phyloP scores from a whole-genome alignment of 2,888 invertebrate species.

The Augochlorella aurata region DNA sequence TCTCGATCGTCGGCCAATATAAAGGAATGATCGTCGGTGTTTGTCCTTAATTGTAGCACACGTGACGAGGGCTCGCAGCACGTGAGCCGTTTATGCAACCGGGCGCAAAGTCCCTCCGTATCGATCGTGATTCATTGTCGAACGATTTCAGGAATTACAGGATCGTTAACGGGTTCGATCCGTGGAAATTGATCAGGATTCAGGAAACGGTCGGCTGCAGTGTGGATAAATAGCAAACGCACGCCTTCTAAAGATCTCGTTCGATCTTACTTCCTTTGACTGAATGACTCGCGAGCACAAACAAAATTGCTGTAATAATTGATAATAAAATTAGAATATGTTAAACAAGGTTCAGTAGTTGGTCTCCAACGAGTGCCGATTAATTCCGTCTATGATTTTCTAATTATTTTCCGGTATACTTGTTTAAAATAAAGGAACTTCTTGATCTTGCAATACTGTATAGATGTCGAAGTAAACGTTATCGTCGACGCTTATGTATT shows the following conservation, averaged over 20 bases:
- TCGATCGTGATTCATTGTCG: slow-evolving; percentile 30
- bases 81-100: slow-evolving; percentile 39
- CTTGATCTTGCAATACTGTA: too few relatives aligned
- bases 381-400: neutral
- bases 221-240: neutral
- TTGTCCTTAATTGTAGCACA: slow-evolving; percentile 27
- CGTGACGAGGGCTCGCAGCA: slow-evolving; percentile 4
- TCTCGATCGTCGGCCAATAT: neutral
- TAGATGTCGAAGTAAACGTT: too few relatives aligned
- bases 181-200: neutral
- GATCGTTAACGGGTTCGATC: neutral
- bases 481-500: too few relatives aligned
- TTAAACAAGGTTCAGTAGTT: neutral
- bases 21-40: neutral
- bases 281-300: neutral
- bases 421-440: too few relatives aligned
- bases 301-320: neutral
- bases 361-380: neutral
- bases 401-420: neutral
- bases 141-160: slow-evolving; percentile 22
- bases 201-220: neutral
- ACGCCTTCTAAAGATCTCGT: slow-evolving; percentile 10
- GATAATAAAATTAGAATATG: neutral
- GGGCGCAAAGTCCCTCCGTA: slow-evolving; percentile 17
- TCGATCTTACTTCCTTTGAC: neutral